Conservation (phyloP, 30 jellyfish, hydroid and myxozoan species). For the Aurelia aurita complex sp. Pacific region DNA sequence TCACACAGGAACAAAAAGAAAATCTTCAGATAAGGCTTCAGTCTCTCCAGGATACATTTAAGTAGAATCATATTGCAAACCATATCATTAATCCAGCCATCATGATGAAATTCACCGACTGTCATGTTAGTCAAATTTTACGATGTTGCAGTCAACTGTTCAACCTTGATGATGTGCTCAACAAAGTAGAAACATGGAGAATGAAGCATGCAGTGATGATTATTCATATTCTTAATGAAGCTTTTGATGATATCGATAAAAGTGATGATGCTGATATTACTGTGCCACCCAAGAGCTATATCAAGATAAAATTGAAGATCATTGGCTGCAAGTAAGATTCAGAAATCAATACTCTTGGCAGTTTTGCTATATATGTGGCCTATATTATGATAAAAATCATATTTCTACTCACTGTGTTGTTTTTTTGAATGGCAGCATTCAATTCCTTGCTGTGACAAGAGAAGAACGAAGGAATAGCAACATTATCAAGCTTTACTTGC, state of each 20-base stretch:
- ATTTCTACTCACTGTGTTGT: too few species aligned
- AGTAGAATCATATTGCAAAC: neutral
- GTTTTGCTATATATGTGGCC: neutral
- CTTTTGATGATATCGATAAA: slow-evolving; percentile 12
- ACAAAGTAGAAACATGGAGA: slow-evolving; percentile 18
- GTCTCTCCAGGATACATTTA: neutral
- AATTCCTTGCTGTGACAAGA: too few species aligned
- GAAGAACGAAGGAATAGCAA: too few species aligned
- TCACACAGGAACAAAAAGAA: slow-evolving; percentile 8
- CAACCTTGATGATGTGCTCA: slow-evolving; percentile 14
- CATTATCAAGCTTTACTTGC: too few species aligned
- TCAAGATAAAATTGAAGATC: slow-evolving; percentile 22
- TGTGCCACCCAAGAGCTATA: neutral
- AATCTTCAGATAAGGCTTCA: neutral
- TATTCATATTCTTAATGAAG: slow-evolving; percentile 1
- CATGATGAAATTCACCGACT: neutral
- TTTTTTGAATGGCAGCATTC: too few species aligned
- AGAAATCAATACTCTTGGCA: neutral
- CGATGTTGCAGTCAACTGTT: neutral
- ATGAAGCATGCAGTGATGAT: slow-evolving; percentile 11
- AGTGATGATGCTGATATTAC: slow-evolving; percentile 13
- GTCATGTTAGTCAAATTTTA: slow-evolving; percentile 6
- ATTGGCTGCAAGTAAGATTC: slow-evolving; percentile 9
- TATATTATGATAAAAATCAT: too few species aligned
- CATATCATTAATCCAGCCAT: neutral